Conservation (phyloP, 2,888 invertebrate species). For the Ernsta delagoae region DNA sequence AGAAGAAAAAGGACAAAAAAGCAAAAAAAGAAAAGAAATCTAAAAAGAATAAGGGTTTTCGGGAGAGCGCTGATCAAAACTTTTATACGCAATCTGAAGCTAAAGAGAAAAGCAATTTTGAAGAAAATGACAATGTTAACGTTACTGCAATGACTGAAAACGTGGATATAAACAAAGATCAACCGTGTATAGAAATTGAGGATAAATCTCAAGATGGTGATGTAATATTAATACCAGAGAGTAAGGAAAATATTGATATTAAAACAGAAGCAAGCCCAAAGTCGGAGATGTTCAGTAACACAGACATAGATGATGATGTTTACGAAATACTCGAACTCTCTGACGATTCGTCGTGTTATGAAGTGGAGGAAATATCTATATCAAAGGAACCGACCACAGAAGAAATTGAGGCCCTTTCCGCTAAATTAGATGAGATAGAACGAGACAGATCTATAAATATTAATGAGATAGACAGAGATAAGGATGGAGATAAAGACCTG, state of each 20-base stretch:
- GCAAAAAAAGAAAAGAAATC: conserved; percentile 69
- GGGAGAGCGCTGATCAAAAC: conserved; percentile 63
- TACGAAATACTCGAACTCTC: conserved; percentile 71
- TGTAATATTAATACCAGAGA: conserved; percentile 9
- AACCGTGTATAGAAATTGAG: conserved; percentile 2
- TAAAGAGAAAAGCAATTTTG: not conserved
- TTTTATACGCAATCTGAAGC: conserved; percentile 53
- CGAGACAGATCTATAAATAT: conserved; percentile 60
- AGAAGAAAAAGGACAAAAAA: conserved; percentile 71
- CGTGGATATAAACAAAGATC: not conserved
- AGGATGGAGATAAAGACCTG: conserved; percentile 46
- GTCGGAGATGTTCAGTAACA: conserved; percentile 7
- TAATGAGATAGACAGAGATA: conserved; percentile 66
- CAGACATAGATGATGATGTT: conserved; percentile 52
- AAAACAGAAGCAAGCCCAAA: not conserved
- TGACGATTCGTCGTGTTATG: conserved; percentile 70
- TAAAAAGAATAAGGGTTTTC: conserved; percentile 71
- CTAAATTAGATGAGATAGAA: conserved; percentile 76
- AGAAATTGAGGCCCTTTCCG: conserved; percentile 76
- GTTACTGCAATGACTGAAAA: not conserved
- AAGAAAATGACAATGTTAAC: not conserved
- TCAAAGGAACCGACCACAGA: conserved; percentile 75
- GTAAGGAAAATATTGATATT: not conserved
- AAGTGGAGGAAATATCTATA: conserved; percentile 64
- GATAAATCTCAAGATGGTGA: conserved; percentile 7